Conservation (phyloP, 2,797 vertebrate species). For the Labeo calbasu region DNA sequence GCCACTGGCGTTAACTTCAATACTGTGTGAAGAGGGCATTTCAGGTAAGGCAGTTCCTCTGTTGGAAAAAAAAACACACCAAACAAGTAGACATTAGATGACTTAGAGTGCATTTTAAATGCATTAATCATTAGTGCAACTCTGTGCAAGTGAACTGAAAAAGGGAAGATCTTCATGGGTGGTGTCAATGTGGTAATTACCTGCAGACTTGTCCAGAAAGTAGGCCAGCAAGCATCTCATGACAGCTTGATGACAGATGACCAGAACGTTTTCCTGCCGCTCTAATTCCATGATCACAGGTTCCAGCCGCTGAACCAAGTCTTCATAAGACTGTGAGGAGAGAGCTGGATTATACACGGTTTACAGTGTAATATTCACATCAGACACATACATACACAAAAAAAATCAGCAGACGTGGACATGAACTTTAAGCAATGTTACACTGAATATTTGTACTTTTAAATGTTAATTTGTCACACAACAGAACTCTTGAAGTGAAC, state of each 20-base stretch:
- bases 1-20: slow-evolving; percentile 96
- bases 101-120: not conserved
- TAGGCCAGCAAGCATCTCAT: slow-evolving; percentile 97
- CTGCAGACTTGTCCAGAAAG: slow-evolving; percentile 96
- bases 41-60: slow-evolving; percentile 97
- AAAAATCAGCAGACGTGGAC: not conserved
- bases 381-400: no score
- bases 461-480: not conserved
- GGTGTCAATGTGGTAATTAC: slow-evolving; percentile 65
- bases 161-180: not conserved
- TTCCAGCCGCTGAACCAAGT: slow-evolving; percentile 95
- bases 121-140: not conserved
- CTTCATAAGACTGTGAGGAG: slow-evolving; percentile 90
- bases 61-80: slow-evolving; percentile 52
- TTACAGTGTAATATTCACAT: not conserved
- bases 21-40: slow-evolving; percentile 94
- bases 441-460: not conserved
- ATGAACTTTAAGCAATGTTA: not conserved
- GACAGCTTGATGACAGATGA: slow-evolving; percentile 97
- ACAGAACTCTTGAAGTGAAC: not conserved
- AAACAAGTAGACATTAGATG: slow-evolving; percentile 6
- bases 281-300: slow-evolving; percentile 99
- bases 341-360: not conserved
- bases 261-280: slow-evolving; percentile 95
- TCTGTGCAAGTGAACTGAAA: not conserved